These are phyloP conservation scores for Thysanoteuthis rhombus DNA, from an alignment of 2,888 invertebrate species.

Conservation along the genomic window DNA sequence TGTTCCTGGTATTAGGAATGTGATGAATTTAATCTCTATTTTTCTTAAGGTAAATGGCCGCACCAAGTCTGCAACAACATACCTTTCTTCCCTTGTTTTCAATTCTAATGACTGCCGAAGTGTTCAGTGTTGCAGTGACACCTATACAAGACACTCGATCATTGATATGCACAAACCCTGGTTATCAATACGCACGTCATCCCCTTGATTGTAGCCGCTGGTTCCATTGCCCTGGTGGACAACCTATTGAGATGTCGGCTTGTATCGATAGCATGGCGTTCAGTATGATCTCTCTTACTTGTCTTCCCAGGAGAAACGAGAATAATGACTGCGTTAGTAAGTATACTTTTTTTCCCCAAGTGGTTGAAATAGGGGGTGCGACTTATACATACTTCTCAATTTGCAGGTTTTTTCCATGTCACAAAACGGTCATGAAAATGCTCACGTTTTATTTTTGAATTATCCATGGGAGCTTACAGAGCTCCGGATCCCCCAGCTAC, in stretches of 20 bases:
- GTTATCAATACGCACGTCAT: background rate
- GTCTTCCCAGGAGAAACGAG: background rate
- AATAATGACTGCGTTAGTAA: background rate
- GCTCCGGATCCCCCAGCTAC: no score
- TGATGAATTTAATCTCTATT: no score
- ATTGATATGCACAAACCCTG: background rate
- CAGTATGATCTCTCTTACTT: background rate
- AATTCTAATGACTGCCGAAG: background rate
- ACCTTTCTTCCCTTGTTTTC: background rate
- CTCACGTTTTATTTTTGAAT: no score
- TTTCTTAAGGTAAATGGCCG: background rate
- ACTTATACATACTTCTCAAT: no score
- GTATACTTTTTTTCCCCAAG: background rate
- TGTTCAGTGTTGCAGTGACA: background rate
- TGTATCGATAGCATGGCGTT: background rate
- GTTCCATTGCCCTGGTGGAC: background rate
- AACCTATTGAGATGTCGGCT: background rate
- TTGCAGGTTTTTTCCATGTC: no score
- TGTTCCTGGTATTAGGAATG: no score
- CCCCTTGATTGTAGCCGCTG: background rate
- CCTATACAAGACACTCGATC: background rate
- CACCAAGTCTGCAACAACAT: background rate
- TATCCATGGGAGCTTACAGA: no score
- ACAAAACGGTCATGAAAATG: no score
- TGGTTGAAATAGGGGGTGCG: no score